A percentile compares a stretch with the other conserved stretches of the same genome.
Conservation (phyloP, 1,140 invertebrate genomes). For the Thaumatotibia leucotreta region DNA sequence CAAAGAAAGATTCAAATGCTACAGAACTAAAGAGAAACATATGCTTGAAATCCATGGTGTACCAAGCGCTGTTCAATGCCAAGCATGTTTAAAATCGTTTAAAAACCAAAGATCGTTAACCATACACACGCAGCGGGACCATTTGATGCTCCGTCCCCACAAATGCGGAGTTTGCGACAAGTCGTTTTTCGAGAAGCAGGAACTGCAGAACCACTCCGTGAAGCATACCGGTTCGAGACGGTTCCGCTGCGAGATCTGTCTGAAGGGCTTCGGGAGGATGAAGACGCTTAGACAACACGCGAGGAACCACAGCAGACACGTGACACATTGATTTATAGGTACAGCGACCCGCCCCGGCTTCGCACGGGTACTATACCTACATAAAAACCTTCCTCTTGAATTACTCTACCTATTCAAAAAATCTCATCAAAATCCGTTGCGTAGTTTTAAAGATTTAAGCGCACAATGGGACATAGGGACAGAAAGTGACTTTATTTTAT, state of each 20-base stretch:
- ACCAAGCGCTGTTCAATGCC: slow-evolving; percentile 36
- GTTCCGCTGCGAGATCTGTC: slow-evolving; percentile 74
- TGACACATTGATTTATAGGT: too few species aligned
- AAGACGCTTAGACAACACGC: slow-evolving; percentile 70
- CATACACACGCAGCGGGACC: slow-evolving; percentile 45
- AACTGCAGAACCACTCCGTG: slow-evolving; percentile 41
- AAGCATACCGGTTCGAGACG: slow-evolving; percentile 81
- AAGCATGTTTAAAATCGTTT: slow-evolving; percentile 50
- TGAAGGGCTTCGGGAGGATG: slow-evolving; percentile 75
- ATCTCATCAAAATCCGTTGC: too few species aligned
- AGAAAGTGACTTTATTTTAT: too few species aligned
- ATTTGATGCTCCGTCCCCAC: slow-evolving; percentile 52
- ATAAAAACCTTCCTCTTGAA: too few species aligned
- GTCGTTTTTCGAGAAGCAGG: slow-evolving; percentile 41
- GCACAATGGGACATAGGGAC: too few species aligned
- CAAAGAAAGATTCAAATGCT: slow-evolving; percentile 41
- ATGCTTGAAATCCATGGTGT: slow-evolving; percentile 42
- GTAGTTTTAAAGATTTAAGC: too few species aligned
- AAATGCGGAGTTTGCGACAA: slow-evolving; percentile 58
- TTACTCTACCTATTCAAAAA: too few species aligned
- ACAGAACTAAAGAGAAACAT: slow-evolving; percentile 42
- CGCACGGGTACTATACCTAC: too few species aligned
- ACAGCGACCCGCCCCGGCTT: too few species aligned
- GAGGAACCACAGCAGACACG: too few species aligned
- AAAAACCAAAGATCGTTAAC: slow-evolving; percentile 37